These are phyloP conservation scores for fruit fly (Drosophila melanogaster) DNA, from an alignment of 1,140 invertebrate genomes.

Conservation along the genomic window Release_6_plus_ISO1_MT NC_004354.4:12448501-12449000, in stretches of 20 bases:
- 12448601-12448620: slow-evolving; percentile 12
- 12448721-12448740: neutral
- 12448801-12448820: neutral
- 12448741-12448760: neutral
- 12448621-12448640: slow-evolving; percentile 6
- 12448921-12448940: neutral
- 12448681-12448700: neutral
- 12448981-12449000: too few relatives aligned
- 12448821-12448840: too few relatives aligned
- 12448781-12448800: neutral
- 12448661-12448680: neutral
- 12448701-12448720: neutral
- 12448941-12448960: neutral
- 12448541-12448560: slow-evolving; percentile 25
- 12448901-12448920: too few relatives aligned
- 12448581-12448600: slow-evolving; percentile 9
- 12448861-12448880: too few relatives aligned
- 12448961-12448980: neutral
- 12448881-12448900: too few relatives aligned
- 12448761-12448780: too few relatives aligned
- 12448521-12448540: neutral
- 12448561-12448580: slow-evolving; percentile 32
- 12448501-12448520: slow-evolving; percentile 23
- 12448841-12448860: neutral
- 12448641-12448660: neutral